Evolutionary conservation across 2,888 invertebrate genomes (phyloP).

Genomic region (Dryobota labecula): DNA sequence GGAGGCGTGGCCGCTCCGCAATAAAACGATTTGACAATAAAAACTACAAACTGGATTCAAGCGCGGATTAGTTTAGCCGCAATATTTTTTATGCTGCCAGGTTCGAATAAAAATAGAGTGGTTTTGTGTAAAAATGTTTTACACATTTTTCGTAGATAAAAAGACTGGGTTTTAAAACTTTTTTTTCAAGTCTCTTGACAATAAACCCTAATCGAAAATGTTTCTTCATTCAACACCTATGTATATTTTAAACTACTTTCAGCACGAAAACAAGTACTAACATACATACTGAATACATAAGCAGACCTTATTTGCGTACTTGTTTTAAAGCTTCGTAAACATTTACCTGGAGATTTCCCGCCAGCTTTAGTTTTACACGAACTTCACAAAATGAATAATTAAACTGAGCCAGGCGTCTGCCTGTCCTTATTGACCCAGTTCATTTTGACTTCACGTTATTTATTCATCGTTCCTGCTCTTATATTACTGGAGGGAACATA

Average conservation of each 20-base stretch:
- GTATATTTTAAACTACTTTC: constrained; percentile 29
- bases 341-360: constrained; percentile 37
- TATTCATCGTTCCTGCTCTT: constrained; percentile 52
- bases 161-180: neutral
- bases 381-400: constrained; percentile 50
- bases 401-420: constrained; percentile 42
- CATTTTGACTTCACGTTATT: constrained; percentile 54
- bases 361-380: constrained; percentile 48
- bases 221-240: constrained; percentile 2
- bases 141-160: constrained; percentile 24
- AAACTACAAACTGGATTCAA: constrained; percentile 57
- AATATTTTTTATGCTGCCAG: constrained; percentile 34
- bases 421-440: constrained; percentile 55
- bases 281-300: constrained; percentile 31
- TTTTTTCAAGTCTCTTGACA: constrained; percentile 6
- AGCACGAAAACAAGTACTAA: neutral
- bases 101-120: constrained; percentile 39
- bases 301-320: constrained; percentile 5
- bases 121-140: constrained; percentile 30
- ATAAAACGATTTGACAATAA: constrained; percentile 55
- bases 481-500: constrained; percentile 39
- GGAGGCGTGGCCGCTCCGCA: constrained; percentile 20
- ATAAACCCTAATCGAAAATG: constrained; percentile 21
- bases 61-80: constrained; percentile 43
- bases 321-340: constrained; percentile 35